Evolutionary conservation across 2,888 invertebrate species (phyloP).

Genomic region (Aricia artaxerxes): DNA sequence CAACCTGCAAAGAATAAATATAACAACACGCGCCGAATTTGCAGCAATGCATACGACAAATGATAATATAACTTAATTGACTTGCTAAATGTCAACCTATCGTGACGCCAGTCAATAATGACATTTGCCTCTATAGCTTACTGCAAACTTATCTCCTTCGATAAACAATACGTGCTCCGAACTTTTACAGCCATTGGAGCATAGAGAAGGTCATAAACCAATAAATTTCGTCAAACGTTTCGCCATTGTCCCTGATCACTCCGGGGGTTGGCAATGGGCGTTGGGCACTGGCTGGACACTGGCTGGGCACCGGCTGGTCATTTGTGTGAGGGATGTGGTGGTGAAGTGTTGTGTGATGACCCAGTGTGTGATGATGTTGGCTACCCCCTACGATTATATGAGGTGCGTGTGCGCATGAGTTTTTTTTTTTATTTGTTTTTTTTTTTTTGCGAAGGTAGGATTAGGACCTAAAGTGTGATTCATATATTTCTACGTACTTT

Average conservation of each 20-base stretch:
- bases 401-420: slow-evolving; percentile 2
- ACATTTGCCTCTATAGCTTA: too few relatives aligned
- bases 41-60: too few relatives aligned
- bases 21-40: too few relatives aligned
- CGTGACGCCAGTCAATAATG: too few relatives aligned
- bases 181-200: slow-evolving; percentile 43
- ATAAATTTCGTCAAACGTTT: slow-evolving; percentile 29
- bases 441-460: background rate
- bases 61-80: too few relatives aligned
- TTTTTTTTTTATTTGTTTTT: background rate
- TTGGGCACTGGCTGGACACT: background rate
- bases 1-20: too few relatives aligned
- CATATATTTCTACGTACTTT: too few relatives aligned
- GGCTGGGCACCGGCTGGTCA: background rate
- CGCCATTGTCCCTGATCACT: background rate
- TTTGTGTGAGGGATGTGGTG: slow-evolving; percentile 9
- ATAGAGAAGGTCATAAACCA: slow-evolving; percentile 30
- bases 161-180: background rate
- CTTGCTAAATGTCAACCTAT: too few relatives aligned
- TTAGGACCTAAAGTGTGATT: too few relatives aligned
- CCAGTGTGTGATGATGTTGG: slow-evolving; percentile 12
- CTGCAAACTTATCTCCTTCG: background rate
- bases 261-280: background rate
- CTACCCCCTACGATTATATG: background rate
- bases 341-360: slow-evolving; percentile 9